Evolutionary conservation across 2,113 vertebrate genomes (phyloP).

Genomic region (Psittacus erithacus): DNA sequence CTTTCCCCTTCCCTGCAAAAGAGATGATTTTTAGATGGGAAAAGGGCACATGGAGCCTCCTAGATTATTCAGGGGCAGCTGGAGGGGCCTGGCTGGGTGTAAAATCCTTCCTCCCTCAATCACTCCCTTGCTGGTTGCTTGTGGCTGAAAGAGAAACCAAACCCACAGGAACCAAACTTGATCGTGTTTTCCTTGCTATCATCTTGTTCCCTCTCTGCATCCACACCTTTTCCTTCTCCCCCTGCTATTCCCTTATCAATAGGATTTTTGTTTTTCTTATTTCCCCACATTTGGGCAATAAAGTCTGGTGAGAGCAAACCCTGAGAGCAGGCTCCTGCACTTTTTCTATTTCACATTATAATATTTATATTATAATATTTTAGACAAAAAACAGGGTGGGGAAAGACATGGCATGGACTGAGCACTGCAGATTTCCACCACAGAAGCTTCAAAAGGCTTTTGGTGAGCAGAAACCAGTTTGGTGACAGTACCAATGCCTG

Average conservation of each 20-base stretch:
- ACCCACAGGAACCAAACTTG: fast-evolving
- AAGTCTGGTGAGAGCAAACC: not conserved
- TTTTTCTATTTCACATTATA: fast-evolving
- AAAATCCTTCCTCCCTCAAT: not conserved
- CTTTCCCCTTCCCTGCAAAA: not conserved
- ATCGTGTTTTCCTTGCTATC: not conserved
- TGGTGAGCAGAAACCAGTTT: not conserved
- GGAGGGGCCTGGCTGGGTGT: not conserved
- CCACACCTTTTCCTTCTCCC: not conserved
- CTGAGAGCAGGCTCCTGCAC: too few species aligned
- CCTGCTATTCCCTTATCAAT: not conserved
- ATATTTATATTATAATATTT: not conserved
- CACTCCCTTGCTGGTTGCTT: too few species aligned
- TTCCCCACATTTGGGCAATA: not conserved
- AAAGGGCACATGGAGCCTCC: fast-evolving
- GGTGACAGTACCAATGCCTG: fast-evolving
- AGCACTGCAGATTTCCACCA: fast-evolving
- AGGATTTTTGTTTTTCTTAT: fast-evolving
- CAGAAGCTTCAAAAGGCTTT: not conserved
- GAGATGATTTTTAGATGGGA: not conserved
- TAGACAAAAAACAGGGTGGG: fast-evolving
- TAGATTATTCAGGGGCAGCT: fast-evolving
- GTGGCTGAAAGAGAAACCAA: not conserved
- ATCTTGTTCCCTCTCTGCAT: not conserved
- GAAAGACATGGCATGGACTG: fast-evolving